Percentiles rank a stretch among this genome's conserved stretches.
Conservation (phyloP, 2,113 vertebrate species). For the Albula glossodonta region DNA sequence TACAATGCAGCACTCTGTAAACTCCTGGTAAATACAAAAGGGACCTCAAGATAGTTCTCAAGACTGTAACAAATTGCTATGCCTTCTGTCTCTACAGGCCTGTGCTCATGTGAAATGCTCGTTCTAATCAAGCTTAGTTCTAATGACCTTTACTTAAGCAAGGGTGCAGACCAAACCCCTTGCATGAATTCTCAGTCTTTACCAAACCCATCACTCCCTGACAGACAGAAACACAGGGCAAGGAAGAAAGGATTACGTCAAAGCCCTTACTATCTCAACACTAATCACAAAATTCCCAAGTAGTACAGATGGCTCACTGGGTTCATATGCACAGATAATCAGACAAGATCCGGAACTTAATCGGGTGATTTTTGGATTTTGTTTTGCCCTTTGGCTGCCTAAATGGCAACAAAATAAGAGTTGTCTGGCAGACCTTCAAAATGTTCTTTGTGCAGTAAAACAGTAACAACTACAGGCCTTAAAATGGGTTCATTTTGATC, state of each 20-base stretch:
- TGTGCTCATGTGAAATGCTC: no score
- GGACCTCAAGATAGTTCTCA: no score
- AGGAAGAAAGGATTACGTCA: neutral
- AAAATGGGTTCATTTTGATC: neutral
- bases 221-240: neutral
- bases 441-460: neutral
- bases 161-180: neutral
- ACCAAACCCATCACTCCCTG: neutral
- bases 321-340: neutral
- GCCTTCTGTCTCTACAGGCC: no score
- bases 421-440: neutral
- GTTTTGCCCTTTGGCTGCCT: neutral
- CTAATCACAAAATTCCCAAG: neutral
- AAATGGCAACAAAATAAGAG: neutral
- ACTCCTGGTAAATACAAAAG: no score
- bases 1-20: no score
- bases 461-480: neutral
- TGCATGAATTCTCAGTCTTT: neutral
- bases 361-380: neutral
- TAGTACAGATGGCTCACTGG: neutral
- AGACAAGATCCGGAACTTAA: neutral
- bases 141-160: neutral
- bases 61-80: no score
- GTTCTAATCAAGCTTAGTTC: neutral
- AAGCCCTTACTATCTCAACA: neutral